Evolutionary conservation across 2,113 vertebrate species (phyloP).

Genomic region (Pungitius pungitius): DNA sequence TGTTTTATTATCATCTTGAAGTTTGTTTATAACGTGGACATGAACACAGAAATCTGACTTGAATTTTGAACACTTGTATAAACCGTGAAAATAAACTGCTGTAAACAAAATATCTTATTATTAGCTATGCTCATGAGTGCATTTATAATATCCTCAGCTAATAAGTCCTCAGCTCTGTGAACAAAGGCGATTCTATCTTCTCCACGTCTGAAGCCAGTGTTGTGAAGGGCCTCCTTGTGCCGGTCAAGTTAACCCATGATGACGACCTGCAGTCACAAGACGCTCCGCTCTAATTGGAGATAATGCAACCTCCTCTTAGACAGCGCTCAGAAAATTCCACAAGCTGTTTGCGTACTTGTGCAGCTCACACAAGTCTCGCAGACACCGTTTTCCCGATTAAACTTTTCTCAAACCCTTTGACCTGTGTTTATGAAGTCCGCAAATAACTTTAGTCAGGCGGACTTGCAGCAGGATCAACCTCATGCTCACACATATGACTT

Average conservation of each 20-base stretch:
- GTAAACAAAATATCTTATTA: neutral
- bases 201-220: conserved; percentile 26
- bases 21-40: neutral
- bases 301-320: conserved; percentile 35
- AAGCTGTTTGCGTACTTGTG: conserved; percentile 40
- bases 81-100: neutral
- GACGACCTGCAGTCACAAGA: conserved; percentile 66
- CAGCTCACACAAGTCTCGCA: conserved; percentile 15
- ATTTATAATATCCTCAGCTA: neutral
- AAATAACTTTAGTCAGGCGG: neutral
- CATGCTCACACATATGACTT: neutral
- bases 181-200: conserved; percentile 30
- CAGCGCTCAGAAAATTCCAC: conserved; percentile 48
- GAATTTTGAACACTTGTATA: neutral
- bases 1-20: neutral
- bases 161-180: neutral
- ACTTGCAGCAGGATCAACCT: neutral
- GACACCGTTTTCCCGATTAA: conserved; percentile 1
- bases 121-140: neutral
- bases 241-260: conserved; percentile 52
- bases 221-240: conserved; percentile 67
- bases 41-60: neutral
- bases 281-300: conserved; percentile 48
- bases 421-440: conserved; percentile 17
- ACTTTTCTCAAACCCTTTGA: neutral